Percentiles rank a stretch among this genome's conserved stretches.
Conservation (phyloP, 2,113 vertebrate species). For the Chitala chitala region DNA sequence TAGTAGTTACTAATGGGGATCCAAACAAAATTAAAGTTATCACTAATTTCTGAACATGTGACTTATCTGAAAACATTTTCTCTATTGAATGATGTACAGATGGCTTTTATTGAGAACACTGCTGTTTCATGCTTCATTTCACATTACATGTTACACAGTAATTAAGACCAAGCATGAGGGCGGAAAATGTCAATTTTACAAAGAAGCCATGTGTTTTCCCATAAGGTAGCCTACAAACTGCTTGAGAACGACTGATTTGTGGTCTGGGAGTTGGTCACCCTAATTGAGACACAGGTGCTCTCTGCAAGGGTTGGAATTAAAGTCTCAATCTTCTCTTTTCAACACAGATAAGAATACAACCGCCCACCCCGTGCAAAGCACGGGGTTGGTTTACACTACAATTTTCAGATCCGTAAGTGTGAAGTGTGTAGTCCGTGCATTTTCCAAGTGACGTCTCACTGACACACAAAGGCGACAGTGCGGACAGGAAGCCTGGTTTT, state of each 20-base stretch:
- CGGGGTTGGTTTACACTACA: background rate
- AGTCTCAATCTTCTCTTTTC: conserved; percentile 18
- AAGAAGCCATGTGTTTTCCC: background rate
- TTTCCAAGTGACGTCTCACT: background rate
- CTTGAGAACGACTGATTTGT: background rate
- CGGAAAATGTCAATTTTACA: background rate
- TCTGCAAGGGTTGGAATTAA: background rate
- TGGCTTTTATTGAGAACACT: background rate
- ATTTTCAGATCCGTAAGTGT: background rate
- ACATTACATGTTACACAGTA: background rate
- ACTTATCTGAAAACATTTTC: background rate
- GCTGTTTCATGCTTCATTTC: background rate
- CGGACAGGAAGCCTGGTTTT: conserved; percentile 35
- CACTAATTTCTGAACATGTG: background rate
- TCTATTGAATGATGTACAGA: background rate
- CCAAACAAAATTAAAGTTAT: no score
- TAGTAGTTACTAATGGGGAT: no score
- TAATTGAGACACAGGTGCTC: conserved; percentile 9
- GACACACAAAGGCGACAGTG: background rate
- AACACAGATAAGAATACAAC: background rate
- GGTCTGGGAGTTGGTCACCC: background rate
- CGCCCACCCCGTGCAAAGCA: background rate
- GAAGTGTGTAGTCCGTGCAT: background rate
- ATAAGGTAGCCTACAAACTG: background rate
- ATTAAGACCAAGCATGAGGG: background rate